A percentile compares a stretch with the other conserved stretches of the same genome.
Evolutionary conservation across 2,888 invertebrate genomes (phyloP).

Genomic region (Penaeus monodon): DNA sequence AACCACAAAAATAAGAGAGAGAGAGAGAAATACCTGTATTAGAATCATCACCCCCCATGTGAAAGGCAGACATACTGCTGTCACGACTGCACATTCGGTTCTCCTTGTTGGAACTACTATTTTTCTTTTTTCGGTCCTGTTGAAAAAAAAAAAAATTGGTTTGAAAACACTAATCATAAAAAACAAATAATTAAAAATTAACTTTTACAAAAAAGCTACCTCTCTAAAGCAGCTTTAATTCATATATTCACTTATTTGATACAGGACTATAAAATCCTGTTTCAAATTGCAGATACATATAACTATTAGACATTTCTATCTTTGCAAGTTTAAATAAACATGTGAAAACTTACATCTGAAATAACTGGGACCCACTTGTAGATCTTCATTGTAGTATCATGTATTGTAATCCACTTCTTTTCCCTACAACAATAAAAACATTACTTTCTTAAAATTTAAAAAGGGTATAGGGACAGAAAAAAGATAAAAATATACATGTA

Average conservation of each 20-base stretch:
- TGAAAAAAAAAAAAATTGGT: conserved; percentile 1
- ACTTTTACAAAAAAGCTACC: not conserved
- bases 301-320: too few species aligned
- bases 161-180: too few species aligned
- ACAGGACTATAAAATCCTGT: not conserved
- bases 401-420: conserved; percentile 99
- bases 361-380: conserved; percentile 96
- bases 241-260: not conserved
- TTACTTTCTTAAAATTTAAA: not conserved
- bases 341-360: conserved; percentile 32
- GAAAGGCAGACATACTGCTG: conserved; percentile 77
- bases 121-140: conserved; percentile 76
- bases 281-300: too few species aligned
- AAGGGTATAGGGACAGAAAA: too few species aligned
- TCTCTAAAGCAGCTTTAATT: not conserved
- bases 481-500: too few species aligned
- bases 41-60: conserved; percentile 80
- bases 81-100: conserved; percentile 78
- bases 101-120: conserved; percentile 84
- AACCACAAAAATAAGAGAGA: too few species aligned
- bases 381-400: conserved; percentile 98
- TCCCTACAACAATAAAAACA: conserved; percentile 79
- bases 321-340: too few species aligned
- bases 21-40: conserved; percentile 81
- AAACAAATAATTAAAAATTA: too few species aligned